phyloP scores from a whole-genome alignment of 2,888 invertebrate genomes.

The Dryocosmus kuriphilus region DNA sequence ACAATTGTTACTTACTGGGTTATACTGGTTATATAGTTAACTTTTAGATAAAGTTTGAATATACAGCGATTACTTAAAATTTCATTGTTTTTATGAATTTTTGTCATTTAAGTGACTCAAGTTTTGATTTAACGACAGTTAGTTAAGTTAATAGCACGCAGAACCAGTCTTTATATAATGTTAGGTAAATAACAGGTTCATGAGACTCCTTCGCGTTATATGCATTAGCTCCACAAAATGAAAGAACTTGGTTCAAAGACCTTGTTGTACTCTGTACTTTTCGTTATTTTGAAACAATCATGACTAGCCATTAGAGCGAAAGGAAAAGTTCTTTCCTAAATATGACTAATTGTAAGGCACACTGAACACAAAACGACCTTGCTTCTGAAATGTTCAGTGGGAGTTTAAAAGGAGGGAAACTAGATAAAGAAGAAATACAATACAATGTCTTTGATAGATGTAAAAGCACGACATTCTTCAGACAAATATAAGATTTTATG shows the following conservation, averaged over 20 bases:
- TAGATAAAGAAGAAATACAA: background rate
- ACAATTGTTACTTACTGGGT: too few relatives aligned
- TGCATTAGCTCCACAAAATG: conserved; percentile 21
- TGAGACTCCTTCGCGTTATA: conserved; percentile 11
- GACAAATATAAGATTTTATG: too few relatives aligned
- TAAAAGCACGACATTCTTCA: too few relatives aligned
- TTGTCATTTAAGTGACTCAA: background rate
- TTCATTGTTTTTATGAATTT: too few relatives aligned
- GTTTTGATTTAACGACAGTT: conserved; percentile 23
- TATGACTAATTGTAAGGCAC: background rate
- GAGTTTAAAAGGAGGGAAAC: background rate
- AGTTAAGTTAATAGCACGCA: background rate
- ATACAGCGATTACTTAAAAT: too few relatives aligned
- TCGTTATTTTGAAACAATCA: conserved; percentile 13
- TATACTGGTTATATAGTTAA: too few relatives aligned
- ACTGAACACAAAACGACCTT: conserved; percentile 16
- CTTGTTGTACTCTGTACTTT: conserved; percentile 20
- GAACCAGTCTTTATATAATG: conserved; percentile 31
- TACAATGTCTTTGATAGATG: too few relatives aligned
- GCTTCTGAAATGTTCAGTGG: background rate
- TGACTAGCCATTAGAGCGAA: conserved; percentile 17
- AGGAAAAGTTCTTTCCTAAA: conserved; percentile 30
- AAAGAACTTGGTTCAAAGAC: conserved; percentile 32
- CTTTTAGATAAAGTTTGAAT: too few relatives aligned
- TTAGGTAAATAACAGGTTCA: conserved; percentile 29